Percentiles rank a stretch among this genome's conserved stretches.
These are phyloP conservation scores for Romanogobio albipinnatus DNA, from an alignment of 2,113 vertebrate species.

Conservation along the genomic window DNA sequence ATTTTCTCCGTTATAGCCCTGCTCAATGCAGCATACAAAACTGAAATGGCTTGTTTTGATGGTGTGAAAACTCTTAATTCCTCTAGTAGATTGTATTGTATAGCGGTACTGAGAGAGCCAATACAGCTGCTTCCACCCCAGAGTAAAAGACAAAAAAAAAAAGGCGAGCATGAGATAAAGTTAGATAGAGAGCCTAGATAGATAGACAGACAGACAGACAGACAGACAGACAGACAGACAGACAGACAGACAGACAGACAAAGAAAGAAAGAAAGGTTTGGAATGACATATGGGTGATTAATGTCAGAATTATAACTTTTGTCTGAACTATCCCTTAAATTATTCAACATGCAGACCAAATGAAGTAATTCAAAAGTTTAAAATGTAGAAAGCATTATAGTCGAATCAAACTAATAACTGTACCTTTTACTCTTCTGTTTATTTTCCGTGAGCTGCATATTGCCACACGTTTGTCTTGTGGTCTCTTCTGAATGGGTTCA, in stretches of 20 bases:
- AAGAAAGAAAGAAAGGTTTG: too few relatives aligned
- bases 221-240: too few relatives aligned
- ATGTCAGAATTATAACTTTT: too few relatives aligned
- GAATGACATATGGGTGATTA: too few relatives aligned
- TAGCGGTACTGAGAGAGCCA: constrained; percentile 9
- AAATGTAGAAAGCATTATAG: not conserved
- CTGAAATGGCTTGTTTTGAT: constrained; percentile 29
- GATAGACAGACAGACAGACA: too few relatives aligned
- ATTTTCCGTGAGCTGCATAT: constrained; percentile 30
- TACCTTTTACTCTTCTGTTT: constrained; percentile 48
- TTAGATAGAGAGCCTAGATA: too few relatives aligned
- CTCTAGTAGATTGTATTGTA: not conserved
- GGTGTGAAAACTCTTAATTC: not conserved
- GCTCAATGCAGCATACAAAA: constrained; percentile 32
- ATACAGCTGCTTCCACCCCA: not conserved
- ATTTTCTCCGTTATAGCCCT: constrained; percentile 19
- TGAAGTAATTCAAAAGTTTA: too few relatives aligned
- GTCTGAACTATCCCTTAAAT: too few relatives aligned
- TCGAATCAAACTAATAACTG: not conserved
- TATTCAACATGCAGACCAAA: too few relatives aligned
- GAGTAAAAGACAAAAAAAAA: not conserved
- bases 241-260: too few relatives aligned
- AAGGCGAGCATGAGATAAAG: not conserved
- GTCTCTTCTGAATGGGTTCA: constrained; percentile 42
- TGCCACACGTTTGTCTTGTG: not conserved